Base-by-base conservation (phyloP, 2,888 invertebrate species). In the Coleophora deauratella region DNA sequence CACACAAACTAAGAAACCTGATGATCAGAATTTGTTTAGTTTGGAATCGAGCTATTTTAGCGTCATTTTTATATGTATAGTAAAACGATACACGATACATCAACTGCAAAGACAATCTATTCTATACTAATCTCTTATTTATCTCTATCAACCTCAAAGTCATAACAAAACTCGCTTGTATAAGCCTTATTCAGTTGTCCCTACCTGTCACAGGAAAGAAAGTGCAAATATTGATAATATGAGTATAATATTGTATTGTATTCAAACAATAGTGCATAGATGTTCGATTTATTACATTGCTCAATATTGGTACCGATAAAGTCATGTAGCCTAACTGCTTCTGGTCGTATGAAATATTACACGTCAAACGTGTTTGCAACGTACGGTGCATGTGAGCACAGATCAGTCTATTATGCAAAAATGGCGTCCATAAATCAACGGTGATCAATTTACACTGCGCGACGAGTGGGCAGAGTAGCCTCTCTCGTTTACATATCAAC, bases 371-470 rank as follows among this genome's bases (percentile, higher is more conserved):
- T 46, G 47, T 49, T 56, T 47, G 45, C 47, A 21, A 6, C 21
- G 21, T 6, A 21, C 3, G 21, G 21, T 6, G 21, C 21, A 21
- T 21, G 21, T 21, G 21, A 21, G 21, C 21, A 31, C 39, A 40
- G 42, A 51, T 47, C 50, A 51, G 52, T 61, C 61, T 59, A 65
- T 67, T 68, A 66, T 64, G 56, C 65, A 66, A 66, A 69, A 68
- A 64, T 59, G 47, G 51, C 49, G 55, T 56, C 54, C 62, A 68
- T 74, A 69, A 66, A 61, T 60, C 62, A 62, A 55, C 41, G 3
- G 21, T 39, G 59, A 72, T 69, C 66, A 68, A 68, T 70, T 70
- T 70, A 70, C 62, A 58, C 57, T 53, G 48, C 52, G 50, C 46
- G 55, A 56, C 50, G 46, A 58, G 72, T 73, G 64, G 72, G 74